These are phyloP conservation scores for Heteropelma amictum DNA, from an alignment of 2,888 invertebrate genomes.

Conservation along the genomic window DNA sequence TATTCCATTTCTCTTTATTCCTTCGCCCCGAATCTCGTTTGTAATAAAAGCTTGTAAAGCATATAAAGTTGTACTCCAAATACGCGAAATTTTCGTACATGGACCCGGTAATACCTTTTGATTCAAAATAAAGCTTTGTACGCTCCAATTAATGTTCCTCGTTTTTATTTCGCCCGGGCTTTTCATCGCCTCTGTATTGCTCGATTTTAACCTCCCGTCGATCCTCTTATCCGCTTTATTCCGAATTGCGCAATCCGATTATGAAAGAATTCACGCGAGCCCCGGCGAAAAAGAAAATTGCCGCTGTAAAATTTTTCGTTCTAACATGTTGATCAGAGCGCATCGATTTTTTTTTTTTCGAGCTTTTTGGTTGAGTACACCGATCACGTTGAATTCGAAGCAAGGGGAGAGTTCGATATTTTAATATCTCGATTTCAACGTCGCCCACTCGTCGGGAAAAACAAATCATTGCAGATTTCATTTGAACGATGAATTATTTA, in stretches of 20 bases:
- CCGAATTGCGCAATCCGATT: slow-evolving; percentile 37
- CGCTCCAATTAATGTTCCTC: slow-evolving; percentile 50
- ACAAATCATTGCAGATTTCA: too few species aligned
- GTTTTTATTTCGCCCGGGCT: not conserved
- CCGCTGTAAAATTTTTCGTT: slow-evolving; percentile 52
- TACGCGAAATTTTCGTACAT: too few species aligned
- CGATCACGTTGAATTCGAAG: too few species aligned
- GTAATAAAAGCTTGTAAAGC: too few species aligned
- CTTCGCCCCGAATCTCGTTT: not conserved
- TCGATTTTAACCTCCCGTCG: slow-evolving; percentile 4
- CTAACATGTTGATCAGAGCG: slow-evolving; percentile 40
- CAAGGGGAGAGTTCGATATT: too few species aligned
- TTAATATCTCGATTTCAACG: too few species aligned
- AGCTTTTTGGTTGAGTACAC: not conserved
- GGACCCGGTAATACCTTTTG: not conserved
- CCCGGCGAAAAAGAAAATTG: slow-evolving; percentile 19
- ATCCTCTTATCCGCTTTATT: slow-evolving; percentile 27
- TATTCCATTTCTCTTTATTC: slow-evolving; percentile 33
- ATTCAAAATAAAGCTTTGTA: slow-evolving; percentile 43
- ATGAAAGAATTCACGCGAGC: slow-evolving; percentile 50
- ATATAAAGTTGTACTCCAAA: too few species aligned
- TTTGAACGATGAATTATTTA: too few species aligned
- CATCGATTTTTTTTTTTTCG: not conserved
- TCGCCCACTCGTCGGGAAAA: too few species aligned
- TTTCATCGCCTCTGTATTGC: slow-evolving; percentile 20